A percentile compares a stretch with the other conserved stretches of the same genome.
These are phyloP conservation scores for Lepus americanus DNA, from an alignment of 2,113 vertebrate genomes.

Conservation along the genomic window DNA sequence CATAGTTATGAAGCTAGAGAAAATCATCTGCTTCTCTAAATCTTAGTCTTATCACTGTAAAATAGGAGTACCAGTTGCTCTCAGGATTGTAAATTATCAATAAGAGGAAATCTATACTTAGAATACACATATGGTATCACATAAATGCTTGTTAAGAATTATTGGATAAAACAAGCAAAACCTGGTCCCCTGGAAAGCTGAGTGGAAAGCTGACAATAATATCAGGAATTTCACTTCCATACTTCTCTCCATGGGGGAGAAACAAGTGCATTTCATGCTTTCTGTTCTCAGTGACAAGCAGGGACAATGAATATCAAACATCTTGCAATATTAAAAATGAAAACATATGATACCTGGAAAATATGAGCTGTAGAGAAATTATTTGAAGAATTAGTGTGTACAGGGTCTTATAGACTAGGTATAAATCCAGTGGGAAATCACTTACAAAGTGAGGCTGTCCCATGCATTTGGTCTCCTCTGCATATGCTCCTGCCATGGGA, in stretches of 20 bases:
- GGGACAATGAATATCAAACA: background rate
- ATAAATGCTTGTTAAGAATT: background rate
- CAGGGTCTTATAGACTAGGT: background rate
- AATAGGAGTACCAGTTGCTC: background rate
- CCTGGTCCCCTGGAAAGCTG: background rate
- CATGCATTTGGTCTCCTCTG: background rate
- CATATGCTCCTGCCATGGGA: background rate
- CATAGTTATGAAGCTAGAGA: background rate
- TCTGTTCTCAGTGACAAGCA: background rate
- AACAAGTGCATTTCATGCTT: background rate
- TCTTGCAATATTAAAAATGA: slow-evolving; percentile 52
- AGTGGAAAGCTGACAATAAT: background rate
- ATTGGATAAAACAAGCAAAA: background rate
- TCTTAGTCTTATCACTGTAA: background rate
- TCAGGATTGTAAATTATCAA: background rate
- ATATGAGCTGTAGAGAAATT: background rate
- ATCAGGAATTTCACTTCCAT: background rate
- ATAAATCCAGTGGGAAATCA: background rate
- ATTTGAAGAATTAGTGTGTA: background rate
- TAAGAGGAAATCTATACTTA: background rate
- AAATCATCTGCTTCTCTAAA: background rate
- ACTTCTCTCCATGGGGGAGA: background rate
- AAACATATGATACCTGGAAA: slow-evolving; percentile 9
- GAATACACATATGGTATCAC: background rate
- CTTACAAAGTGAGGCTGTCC: background rate